Conservation (phyloP, 2,113 vertebrate genomes). For the Butorides virescens region DNA sequence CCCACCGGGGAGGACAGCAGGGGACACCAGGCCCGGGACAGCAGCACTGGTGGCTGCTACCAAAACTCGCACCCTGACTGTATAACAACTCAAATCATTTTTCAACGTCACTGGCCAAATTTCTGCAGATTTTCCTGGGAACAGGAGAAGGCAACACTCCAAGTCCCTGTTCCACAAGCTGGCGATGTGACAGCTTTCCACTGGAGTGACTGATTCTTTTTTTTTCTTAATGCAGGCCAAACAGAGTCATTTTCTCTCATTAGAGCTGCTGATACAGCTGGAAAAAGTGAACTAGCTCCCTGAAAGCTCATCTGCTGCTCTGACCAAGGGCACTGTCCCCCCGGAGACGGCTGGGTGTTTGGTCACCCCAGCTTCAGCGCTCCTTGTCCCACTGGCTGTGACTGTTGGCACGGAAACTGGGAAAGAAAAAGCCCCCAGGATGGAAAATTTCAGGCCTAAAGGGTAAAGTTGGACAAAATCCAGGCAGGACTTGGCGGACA, state of each 20-base stretch:
- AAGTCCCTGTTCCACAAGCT: not conserved
- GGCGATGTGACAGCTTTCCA: not conserved
- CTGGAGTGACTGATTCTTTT: not conserved
- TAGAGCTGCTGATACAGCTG: not conserved
- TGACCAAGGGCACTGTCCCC: accelerated
- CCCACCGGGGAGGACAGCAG: accelerated
- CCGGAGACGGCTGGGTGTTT: not conserved
- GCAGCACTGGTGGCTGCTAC: not conserved
- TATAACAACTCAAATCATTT: not conserved
- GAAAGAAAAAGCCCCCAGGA: not conserved
- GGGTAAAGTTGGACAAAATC: not conserved
- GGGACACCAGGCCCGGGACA: not conserved
- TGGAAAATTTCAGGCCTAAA: not conserved
- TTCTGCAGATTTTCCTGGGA: not conserved
- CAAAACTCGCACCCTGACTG: not conserved
- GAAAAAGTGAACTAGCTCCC: not conserved
- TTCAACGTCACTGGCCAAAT: not conserved
- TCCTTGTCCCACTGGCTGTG: not conserved
- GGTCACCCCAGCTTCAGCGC: not conserved
- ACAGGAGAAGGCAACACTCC: not conserved
- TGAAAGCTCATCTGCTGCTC: not conserved
- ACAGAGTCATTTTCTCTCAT: not conserved
- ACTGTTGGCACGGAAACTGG: not conserved
- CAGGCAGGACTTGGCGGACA: not conserved
- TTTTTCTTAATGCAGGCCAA: not conserved